phyloP scores from a whole-genome alignment of 2,888 invertebrate genomes.

The Polietes domitor region DNA sequence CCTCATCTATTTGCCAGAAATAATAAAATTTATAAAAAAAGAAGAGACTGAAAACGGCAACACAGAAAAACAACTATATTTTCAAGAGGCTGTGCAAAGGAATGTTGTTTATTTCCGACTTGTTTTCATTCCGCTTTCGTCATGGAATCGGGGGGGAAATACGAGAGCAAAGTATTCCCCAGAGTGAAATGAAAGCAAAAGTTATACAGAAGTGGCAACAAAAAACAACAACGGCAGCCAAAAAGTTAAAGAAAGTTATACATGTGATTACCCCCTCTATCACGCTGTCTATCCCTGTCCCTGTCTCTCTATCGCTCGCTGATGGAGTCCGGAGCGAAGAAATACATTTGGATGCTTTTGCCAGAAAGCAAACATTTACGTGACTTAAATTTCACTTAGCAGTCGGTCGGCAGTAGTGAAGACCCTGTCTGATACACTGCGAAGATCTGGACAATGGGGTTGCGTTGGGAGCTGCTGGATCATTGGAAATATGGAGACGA shows the following conservation, averaged over 20 bases:
- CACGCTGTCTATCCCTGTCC: neutral
- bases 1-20: constrained; percentile 48
- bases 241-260: constrained; percentile 49
- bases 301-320: neutral
- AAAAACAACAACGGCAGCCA: constrained; percentile 12
- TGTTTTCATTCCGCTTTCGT: constrained; percentile 6
- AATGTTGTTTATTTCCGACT: constrained; percentile 38
- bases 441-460: neutral
- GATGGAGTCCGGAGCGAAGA: neutral
- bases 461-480: neutral
- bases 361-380: constrained; percentile 52
- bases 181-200: constrained; percentile 77
- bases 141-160: neutral
- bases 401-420: neutral
- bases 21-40: constrained; percentile 41
- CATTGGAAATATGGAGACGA: constrained; percentile 27
- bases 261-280: constrained; percentile 30
- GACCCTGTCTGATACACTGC: neutral
- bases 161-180: constrained; percentile 69
- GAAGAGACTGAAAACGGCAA: neutral
- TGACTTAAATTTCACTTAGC: constrained; percentile 65
- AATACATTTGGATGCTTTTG: constrained; percentile 28
- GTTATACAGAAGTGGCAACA: constrained; percentile 68
- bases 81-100: constrained; percentile 49
- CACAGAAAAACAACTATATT: constrained; percentile 21